Evolutionary conservation across 2,113 vertebrate genomes (phyloP).

Genomic region (Aplodontia rufa): DNA sequence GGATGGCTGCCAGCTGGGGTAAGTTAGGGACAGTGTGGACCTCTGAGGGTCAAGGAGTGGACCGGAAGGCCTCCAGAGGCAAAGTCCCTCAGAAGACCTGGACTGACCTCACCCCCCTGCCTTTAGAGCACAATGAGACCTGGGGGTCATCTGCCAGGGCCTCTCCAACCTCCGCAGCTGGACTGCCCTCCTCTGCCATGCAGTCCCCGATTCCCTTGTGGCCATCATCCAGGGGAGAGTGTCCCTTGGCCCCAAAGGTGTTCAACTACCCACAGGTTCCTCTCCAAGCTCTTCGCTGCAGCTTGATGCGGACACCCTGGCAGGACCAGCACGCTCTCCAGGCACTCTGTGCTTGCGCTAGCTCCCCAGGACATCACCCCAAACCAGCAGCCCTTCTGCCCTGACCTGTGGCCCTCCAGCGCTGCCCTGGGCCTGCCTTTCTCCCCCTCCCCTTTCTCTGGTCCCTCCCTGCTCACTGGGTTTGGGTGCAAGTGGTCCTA

Average conservation of each 20-base stretch:
- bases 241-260: accelerated
- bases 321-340: accelerated
- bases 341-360: not conserved
- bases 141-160: not conserved
- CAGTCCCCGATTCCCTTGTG: not conserved
- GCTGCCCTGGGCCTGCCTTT: accelerated
- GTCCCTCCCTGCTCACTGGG: accelerated
- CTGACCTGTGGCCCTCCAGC: not conserved
- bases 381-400: not conserved
- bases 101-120: not conserved
- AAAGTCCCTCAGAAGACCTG: not conserved
- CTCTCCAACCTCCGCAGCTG: too few relatives aligned
- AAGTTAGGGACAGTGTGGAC: too few relatives aligned
- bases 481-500: accelerated
- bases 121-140: accelerated
- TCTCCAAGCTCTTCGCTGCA: not conserved
- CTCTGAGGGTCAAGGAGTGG: not conserved
- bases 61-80: not conserved
- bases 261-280: not conserved
- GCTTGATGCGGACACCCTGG: not conserved
- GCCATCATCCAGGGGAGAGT: not conserved
- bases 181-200: not conserved
- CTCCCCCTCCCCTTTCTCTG: not conserved
- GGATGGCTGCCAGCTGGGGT: accelerated
- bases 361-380: not conserved